phyloP scores from a whole-genome alignment of 2,797 vertebrate species.

The Microtus agrestis region DNA sequence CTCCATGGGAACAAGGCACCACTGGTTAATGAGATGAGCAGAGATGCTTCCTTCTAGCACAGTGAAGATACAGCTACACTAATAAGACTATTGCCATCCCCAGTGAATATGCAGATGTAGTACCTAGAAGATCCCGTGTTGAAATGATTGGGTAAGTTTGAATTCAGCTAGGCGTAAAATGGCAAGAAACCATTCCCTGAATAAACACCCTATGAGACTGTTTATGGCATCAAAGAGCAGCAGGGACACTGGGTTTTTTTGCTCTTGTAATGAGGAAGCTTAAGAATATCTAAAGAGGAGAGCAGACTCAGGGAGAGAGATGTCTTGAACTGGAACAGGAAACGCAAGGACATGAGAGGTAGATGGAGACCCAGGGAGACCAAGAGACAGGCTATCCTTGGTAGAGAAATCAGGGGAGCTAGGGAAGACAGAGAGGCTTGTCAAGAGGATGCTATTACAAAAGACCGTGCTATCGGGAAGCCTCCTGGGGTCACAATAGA shows the following conservation, averaged over 20 bases:
- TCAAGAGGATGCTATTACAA: not conserved
- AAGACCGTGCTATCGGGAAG: rapidly evolving
- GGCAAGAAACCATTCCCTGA: not conserved
- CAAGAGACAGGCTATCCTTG: not conserved
- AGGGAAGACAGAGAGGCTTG: not conserved
- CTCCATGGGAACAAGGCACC: not conserved
- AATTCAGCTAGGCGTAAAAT: not conserved
- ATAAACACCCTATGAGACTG: not conserved
- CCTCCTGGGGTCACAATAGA: not conserved
- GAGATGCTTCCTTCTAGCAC: not conserved
- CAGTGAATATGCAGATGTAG: not conserved
- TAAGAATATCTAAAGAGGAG: not conserved
- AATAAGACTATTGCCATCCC: not conserved
- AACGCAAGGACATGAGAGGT: not conserved
- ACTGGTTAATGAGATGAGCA: not conserved
- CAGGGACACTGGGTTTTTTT: no score
- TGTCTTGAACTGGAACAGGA: not conserved
- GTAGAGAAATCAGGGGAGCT: not conserved
- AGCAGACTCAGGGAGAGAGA: no score
- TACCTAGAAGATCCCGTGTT: not conserved
- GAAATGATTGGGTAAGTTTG: not conserved
- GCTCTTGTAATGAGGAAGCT: not conserved
- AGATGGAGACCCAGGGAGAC: not conserved
- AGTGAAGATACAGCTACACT: not conserved
- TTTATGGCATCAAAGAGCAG: not conserved